Evolutionary conservation across 2,797 vertebrate species (phyloP), one percentile per base, ranked within the genome.

Genomic region (Percopsis omiscomaycus): DNA sequence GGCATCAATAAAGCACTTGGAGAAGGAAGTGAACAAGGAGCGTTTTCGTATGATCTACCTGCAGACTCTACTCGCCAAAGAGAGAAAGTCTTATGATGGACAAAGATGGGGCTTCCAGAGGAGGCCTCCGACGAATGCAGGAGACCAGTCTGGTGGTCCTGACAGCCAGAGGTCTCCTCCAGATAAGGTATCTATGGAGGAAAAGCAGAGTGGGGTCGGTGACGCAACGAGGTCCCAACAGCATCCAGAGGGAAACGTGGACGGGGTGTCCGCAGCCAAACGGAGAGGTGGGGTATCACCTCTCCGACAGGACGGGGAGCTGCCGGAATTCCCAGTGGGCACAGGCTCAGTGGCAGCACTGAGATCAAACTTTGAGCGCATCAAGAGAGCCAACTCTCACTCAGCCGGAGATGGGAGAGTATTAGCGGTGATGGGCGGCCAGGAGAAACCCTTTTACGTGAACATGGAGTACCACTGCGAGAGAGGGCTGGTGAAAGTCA

Each of bases 21-120:
- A 99, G 90, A 93, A 95, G 88, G 96, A 98, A 82, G 96, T 98
- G 62, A 99, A 98, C 90, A 96, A 98, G 90, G 97, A 99, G 84
- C 94, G 98, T 63, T 99, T 99, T 84, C 95, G 96, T 22, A 99
- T 99, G 98, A 99, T 99, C 83, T 99, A 99, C 92, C 92, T 99
- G 86, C 98, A 99, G 92, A 98, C 98, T 37, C 91, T 99, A 78
- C 91, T 99, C 50, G 98, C 98, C 13, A 98, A 97, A 81, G 97
- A 99, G 87, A 93, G 90, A 66, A 97, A 98, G 87, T 96, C 95
- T 63, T 99, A 99, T 11, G 96, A 98, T 64, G 91, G 96, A 5
- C 95, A 96, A 79, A 89, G 96, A 45, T 98, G 97, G 98, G 97
- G 97, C 3, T 98, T 98, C 88, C 93, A 85, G 69, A 81, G 91